Evolutionary conservation across 2,888 invertebrate species (phyloP).

Genomic region (Arge pagana): DNA sequence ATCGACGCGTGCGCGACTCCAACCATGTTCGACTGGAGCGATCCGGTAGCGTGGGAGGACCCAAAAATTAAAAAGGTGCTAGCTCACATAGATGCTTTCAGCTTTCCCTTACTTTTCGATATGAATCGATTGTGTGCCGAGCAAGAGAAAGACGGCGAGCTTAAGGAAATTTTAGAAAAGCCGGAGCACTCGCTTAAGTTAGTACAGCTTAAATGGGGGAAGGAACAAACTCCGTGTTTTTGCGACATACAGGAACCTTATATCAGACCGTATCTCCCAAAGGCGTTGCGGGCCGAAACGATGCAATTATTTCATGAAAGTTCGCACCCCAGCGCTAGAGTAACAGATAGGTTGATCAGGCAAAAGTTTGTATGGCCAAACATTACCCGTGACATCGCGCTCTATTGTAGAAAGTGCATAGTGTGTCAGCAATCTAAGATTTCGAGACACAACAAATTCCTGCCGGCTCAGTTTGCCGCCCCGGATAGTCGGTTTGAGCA

Average conservation of each 20-base stretch:
- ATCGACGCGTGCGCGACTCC: too few species aligned
- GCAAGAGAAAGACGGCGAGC: conserved; percentile 24
- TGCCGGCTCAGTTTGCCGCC: conserved; percentile 28
- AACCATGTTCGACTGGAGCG: too few species aligned
- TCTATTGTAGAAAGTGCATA: conserved; percentile 36
- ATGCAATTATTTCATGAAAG: conserved; percentile 21
- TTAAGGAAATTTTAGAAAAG: conserved; percentile 4
- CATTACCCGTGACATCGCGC: conserved; percentile 32
- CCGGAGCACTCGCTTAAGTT: neutral
- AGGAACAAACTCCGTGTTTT: too few species aligned
- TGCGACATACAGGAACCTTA: neutral
- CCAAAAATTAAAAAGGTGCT: too few species aligned
- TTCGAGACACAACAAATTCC: conserved; percentile 33
- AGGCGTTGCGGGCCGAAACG: neutral
- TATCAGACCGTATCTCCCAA: conserved; percentile 26
- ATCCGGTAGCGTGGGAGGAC: too few species aligned
- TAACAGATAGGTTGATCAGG: conserved; percentile 26
- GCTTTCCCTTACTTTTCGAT: too few species aligned
- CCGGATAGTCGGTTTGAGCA: conserved; percentile 40
- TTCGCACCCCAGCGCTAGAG: conserved; percentile 23
- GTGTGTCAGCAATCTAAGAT: conserved; percentile 42
- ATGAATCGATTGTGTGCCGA: too few species aligned
- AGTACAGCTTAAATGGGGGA: neutral
- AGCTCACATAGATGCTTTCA: too few species aligned
- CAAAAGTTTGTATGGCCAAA: conserved; percentile 33